A percentile compares a stretch with the other conserved stretches of the same genome.
These are phyloP conservation scores for Labeo catla DNA, from an alignment of 2,113 vertebrate species.

Conservation along the genomic window DNA sequence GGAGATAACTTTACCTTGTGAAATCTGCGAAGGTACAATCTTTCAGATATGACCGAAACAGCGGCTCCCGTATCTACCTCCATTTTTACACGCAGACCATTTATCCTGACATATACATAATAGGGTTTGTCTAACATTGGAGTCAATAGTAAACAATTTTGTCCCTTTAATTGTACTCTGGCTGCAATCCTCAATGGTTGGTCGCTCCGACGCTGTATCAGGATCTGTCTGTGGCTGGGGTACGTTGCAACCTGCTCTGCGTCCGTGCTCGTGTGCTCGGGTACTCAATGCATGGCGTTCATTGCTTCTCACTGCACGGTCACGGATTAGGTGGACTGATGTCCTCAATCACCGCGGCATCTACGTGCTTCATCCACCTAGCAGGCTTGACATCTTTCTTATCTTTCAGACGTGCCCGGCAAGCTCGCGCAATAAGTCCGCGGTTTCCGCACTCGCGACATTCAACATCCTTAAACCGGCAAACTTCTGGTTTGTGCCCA, in stretches of 20 bases:
- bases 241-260: neutral
- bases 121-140: slow-evolving; percentile 17
- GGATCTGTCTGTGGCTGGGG: neutral
- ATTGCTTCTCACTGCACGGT: no score
- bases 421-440: neutral
- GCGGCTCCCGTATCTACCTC: no score
- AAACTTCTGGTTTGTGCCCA: neutral
- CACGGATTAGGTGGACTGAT: neutral
- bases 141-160: neutral
- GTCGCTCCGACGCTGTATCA: neutral
- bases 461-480: neutral
- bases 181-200: neutral
- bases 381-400: slow-evolving; percentile 16
- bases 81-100: no score
- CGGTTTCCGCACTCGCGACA: neutral
- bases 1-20: no score
- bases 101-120: slow-evolving; percentile 34
- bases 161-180: neutral
- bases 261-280: neutral
- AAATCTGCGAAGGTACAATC: no score
- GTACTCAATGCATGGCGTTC: neutral
- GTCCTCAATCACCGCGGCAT: neutral
- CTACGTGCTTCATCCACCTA: neutral
- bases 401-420: neutral
- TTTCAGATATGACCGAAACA: no score